A percentile compares a stretch with the other conserved stretches of the same genome.
phyloP scores from a whole-genome alignment of 1,140 invertebrate species.

The Ceratina japonica region DNA sequence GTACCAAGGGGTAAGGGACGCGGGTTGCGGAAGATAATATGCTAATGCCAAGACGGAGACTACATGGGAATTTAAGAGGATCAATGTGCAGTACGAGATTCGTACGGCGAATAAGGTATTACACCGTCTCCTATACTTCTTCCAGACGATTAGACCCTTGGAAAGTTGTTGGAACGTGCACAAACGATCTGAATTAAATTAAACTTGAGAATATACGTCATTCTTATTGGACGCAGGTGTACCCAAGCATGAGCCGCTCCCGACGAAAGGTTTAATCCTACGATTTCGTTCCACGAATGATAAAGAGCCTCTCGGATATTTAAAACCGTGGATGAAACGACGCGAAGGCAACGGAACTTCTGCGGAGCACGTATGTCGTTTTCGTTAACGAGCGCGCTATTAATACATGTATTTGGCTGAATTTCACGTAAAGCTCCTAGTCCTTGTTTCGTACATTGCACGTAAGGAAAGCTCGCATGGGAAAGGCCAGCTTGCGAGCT shows the following conservation, averaged over 20 bases:
- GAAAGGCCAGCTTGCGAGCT: conserved; percentile 77
- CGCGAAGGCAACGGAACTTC: background rate
- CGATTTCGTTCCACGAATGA: no score
- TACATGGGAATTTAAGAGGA: conserved; percentile 75
- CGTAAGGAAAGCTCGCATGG: conserved; percentile 71
- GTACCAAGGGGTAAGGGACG: conserved; percentile 29
- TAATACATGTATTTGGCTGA: conserved; percentile 68
- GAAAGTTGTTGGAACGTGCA: conserved; percentile 47
- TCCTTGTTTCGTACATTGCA: conserved; percentile 59
- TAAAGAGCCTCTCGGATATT: no score
- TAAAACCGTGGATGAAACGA: background rate
- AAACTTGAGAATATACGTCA: conserved; percentile 56
- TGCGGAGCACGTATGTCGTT: conserved; percentile 14
- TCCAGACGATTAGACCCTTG: conserved; percentile 62
- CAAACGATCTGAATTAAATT: conserved; percentile 49
- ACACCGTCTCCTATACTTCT: conserved; percentile 64
- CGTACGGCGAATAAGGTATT: conserved; percentile 66
- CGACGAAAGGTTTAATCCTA: background rate
- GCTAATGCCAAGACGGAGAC: conserved; percentile 74
- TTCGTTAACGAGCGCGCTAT: conserved; percentile 71
- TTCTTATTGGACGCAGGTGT: conserved; percentile 37
- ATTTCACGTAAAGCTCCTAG: conserved; percentile 68
- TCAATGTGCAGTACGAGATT: conserved; percentile 70
- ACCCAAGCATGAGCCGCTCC: conserved; percentile 3
- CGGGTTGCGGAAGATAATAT: conserved; percentile 74